Evolutionary conservation across 2,888 invertebrate species (phyloP), one percentile per base, ranked within the genome.

Genomic region (Nemapogon koenigi): DNA sequence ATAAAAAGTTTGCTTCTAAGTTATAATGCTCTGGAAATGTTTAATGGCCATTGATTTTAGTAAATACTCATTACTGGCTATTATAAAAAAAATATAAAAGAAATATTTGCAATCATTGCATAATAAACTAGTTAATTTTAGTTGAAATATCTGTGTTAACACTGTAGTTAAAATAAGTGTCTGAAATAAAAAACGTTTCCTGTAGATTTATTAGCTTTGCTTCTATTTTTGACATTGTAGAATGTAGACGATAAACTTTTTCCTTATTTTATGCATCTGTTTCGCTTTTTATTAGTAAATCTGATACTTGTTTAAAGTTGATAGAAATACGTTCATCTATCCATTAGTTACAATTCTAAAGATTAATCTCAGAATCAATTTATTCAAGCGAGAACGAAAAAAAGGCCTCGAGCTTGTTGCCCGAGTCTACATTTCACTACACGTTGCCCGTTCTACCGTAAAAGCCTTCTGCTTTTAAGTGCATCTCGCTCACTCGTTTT

Each of bases 291-390:
- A 7, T 22, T 22, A 6, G 10, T 22, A 6, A 22, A 22, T 8
- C 6, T 8, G 22, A 22, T 22, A 7, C 10, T 8, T 7, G 22
- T 22, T n/a, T n/a, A n/a, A n/a, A n/a, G n/a, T n/a, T n/a, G n/a
- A n/a, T n/a, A n/a, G n/a, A n/a, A n/a, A n/a, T n/a, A n/a, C n/a
- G n/a, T n/a, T n/a, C n/a, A n/a, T n/a, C n/a, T n/a, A n/a, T n/a
- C n/a, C n/a, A n/a, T n/a, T 22, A 22, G 10, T 22, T 7, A 22
- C 6, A 22, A 22, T 35, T 35, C 35, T 26, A 48, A 71, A 75
- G 63, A 69, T 68, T 70, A 69, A 70, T 71, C 71, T 73, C 57
- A 66, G 61, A 73, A 72, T 75, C 75, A 76, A 76, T 75, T 75
- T 75, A 75, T 72, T 72, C 68, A 67, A 66, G 67, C 71, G 66